A percentile compares a stretch with the other conserved stretches of the same genome.
phyloP scores from a whole-genome alignment of 1,140 invertebrate species.

The Sitobion miscanthi region DNA sequence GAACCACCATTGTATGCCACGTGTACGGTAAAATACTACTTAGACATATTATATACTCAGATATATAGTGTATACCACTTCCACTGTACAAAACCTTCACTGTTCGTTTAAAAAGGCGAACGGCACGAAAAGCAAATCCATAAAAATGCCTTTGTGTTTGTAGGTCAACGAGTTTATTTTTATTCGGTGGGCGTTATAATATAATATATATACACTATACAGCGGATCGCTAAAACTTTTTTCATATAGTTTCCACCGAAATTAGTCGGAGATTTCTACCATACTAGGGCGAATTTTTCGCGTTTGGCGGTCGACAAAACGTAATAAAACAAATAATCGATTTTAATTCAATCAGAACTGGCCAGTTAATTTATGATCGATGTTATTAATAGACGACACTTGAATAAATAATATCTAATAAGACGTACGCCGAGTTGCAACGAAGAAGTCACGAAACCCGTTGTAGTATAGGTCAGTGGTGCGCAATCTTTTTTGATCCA shows the following conservation, averaged over 20 bases:
- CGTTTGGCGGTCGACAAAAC: background rate
- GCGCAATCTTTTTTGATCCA: no score
- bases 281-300: background rate
- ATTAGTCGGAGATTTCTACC: background rate
- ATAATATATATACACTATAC: background rate
- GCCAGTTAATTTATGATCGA: no score
- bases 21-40: background rate
- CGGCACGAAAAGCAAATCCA: background rate
- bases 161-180: constrained; percentile 11
- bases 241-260: background rate
- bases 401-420: no score
- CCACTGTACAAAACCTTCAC: background rate
- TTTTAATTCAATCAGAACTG: background rate
- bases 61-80: background rate
- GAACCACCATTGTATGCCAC: background rate
- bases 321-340: background rate
- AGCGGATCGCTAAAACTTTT: background rate
- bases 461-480: background rate
- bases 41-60: background rate
- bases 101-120: constrained; percentile 1
- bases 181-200: background rate
- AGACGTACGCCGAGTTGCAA: no score
- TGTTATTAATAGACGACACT: no score
- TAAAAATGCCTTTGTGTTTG: background rate
- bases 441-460: no score